Evolutionary conservation across 2,113 vertebrate species (phyloP).

Genomic region (Laterallus jamaicensis): DNA sequence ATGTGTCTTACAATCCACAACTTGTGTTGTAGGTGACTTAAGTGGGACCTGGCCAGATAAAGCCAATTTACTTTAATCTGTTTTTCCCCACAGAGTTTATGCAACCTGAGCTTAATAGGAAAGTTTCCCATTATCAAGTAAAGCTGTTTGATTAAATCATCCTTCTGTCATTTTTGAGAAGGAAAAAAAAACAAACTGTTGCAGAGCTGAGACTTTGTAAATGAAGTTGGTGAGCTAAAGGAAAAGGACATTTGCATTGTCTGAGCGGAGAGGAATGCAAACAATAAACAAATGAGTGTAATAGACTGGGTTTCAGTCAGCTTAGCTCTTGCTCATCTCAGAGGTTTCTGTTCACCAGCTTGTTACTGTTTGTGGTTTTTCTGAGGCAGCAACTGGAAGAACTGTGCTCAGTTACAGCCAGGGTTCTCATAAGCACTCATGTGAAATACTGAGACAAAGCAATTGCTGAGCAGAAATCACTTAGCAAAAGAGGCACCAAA

Average conservation of each 20-base stretch:
- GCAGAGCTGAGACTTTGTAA: not conserved
- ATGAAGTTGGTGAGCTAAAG: not conserved
- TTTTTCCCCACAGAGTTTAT: not conserved
- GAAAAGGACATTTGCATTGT: not conserved
- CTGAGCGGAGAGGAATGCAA: constrained; percentile 2
- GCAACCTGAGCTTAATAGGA: not conserved
- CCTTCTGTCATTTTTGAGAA: not conserved
- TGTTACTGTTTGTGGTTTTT: not conserved
- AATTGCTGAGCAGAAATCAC: not conserved
- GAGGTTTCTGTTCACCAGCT: not conserved
- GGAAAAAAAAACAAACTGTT: not conserved
- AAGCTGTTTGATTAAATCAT: not conserved
- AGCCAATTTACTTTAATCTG: not conserved
- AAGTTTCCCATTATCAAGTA: not conserved
- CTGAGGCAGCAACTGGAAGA: not conserved
- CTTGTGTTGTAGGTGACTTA: not conserved
- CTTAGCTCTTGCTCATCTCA: not conserved
- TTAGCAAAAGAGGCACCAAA: not conserved
- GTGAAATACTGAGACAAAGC: not conserved
- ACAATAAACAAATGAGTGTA: not conserved
- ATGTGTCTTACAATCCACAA: not conserved
- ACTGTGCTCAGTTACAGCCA: not conserved
- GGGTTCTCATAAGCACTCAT: not conserved
- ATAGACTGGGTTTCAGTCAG: not conserved
- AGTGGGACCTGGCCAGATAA: not conserved